Conservation (phyloP, 1,140 invertebrate genomes). For the Alviniconcha marisindica region DNA sequence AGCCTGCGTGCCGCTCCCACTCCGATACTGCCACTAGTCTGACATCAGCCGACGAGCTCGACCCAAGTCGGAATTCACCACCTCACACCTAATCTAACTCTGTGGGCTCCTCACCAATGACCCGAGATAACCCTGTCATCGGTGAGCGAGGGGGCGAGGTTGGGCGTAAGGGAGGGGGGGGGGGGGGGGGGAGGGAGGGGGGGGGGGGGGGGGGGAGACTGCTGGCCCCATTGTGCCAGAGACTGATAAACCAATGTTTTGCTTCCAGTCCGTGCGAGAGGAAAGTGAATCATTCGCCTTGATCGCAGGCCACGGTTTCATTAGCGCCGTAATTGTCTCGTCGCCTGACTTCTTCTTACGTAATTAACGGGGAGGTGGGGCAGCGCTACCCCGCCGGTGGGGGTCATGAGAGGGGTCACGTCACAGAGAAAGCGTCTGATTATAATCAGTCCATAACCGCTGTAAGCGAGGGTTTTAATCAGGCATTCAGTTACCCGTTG, state of each 20-base stretch:
- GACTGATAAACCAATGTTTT: slow-evolving; percentile 24
- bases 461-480: too few relatives aligned
- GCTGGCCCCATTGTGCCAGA: background rate
- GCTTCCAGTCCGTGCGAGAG: background rate
- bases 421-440: too few relatives aligned
- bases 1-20: too few relatives aligned
- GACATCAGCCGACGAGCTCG: too few relatives aligned
- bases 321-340: slow-evolving; percentile 29
- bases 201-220: background rate
- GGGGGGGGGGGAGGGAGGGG: background rate
- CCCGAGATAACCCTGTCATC: slow-evolving; percentile 16
- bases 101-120: background rate
- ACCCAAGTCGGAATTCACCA: too few relatives aligned
- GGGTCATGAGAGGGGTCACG: too few relatives aligned
- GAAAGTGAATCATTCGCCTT: slow-evolving; percentile 12
- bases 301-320: slow-evolving; percentile 15
- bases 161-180: background rate
- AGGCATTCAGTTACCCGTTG: too few relatives aligned
- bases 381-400: too few relatives aligned
- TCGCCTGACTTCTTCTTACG: slow-evolving; percentile 15
- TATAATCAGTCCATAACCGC: too few relatives aligned
- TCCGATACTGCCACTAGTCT: too few relatives aligned
- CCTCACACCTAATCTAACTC: background rate
- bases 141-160: background rate
- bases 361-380: slow-evolving; percentile 16